Conservation (phyloP, 2,113 vertebrate genomes). For the Nesogale talazaci region DNA sequence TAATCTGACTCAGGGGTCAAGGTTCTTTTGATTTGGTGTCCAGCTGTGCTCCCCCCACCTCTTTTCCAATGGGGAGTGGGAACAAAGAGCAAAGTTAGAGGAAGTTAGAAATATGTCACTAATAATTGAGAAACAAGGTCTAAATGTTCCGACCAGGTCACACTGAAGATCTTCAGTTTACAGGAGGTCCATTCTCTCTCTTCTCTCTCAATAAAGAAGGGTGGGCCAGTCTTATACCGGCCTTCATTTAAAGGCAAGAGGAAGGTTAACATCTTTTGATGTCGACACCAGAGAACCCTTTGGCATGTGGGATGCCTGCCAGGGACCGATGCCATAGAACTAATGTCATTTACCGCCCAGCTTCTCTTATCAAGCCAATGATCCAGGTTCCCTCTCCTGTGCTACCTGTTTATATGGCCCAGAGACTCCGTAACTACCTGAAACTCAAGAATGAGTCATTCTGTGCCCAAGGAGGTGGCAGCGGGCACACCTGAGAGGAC, state of each 20-base stretch:
- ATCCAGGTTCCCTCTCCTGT: not conserved
- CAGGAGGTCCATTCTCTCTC: not conserved
- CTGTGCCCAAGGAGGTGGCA: not conserved
- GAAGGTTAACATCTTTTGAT: not conserved
- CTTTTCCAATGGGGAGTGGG: not conserved
- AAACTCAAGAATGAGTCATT: slow-evolving; percentile 65
- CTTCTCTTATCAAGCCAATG: not conserved
- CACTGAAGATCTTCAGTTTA: not conserved
- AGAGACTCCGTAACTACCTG: not conserved
- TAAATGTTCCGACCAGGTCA: not conserved
- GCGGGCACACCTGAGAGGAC: slow-evolving; percentile 1
- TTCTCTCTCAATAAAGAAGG: not conserved
- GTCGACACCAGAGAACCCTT: not conserved
- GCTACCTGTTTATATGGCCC: not conserved
- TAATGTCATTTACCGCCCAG: not conserved
- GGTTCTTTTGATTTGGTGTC: slow-evolving; percentile 7
- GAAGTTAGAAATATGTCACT: slow-evolving; percentile 44
- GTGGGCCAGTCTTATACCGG: not conserved
- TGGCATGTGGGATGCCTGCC: not conserved
- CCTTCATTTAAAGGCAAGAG: not conserved
- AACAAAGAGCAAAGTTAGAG: slow-evolving; percentile 58
- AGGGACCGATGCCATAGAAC: not conserved
- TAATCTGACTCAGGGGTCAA: slow-evolving; percentile 52
- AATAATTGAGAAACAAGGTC: not conserved
- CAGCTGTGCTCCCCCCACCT: not conserved